Base-by-base conservation (phyloP, 2,888 invertebrate species). In the Notodonta dromedarius region DNA sequence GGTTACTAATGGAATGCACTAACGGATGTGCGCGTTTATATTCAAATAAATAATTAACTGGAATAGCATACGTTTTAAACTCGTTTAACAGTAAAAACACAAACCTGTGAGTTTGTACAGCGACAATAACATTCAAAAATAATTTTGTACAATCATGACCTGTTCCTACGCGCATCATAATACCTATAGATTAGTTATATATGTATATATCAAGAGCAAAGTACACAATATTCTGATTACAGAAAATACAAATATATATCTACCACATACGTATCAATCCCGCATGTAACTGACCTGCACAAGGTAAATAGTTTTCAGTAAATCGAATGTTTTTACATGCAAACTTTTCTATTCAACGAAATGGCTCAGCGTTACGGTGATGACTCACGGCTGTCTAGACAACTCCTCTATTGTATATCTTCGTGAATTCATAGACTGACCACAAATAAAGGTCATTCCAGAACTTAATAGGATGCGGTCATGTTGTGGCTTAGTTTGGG, bases 241-340 rank as follows among this genome's bases (percentile, higher is more conserved):
- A 2, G 35, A 35, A 35, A 6, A 35, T 35, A 35, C 35, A 7
- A 35, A 35, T 7, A 42, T 9, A 42, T n/a, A 48, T n/a, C 6
- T 13, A 48, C 13, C 11, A 4, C 48, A 48, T 48, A 50, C 14
- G 50, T 14, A 44, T 12, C 12, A 44, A 24, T 5, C 24, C 42
- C 50, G n/a, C 52, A 7, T 40, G 16, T n/a, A 65, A 71, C 69
- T 79, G 81, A 82, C 82, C 79, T 77, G 62, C 69, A 56, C 75
- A 69, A 76, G 61, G 59, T 71, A 69, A 75, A 74, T 61, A 63
- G 52, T 71, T 74, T 71, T 71, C 75, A 67, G 59, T 58, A 53
- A 61, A 60, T 40, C 40, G 58, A 61, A 60, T 58, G 63, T 76
- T 69, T 78, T 73, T 65, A 61, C 60, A 70, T 62, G 66, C 71